Evolutionary conservation across 2,797 vertebrate species (phyloP), one percentile per base, ranked within the genome.

Genomic region (Yasuhikotakia modesta): DNA sequence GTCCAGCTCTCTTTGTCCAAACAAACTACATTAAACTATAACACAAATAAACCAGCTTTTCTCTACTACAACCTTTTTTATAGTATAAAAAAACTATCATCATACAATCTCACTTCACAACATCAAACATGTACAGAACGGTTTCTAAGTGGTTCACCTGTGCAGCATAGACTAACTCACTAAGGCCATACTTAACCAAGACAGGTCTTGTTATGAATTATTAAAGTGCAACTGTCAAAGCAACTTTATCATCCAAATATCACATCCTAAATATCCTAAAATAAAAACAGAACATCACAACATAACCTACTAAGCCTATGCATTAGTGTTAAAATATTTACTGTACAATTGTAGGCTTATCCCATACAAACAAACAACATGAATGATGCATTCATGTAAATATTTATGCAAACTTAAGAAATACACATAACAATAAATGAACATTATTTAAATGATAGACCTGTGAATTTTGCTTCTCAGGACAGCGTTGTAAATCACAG

Each of bases 21-120:
- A 73, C 39, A 68, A 63, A 48, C n/a, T n/a, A n/a, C 45, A 50
- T 70, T 70, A 57, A 57, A 69, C 58, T 30, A 7, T 19, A 76
- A 55, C 32, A 66, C 24, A 67, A 65, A 27, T n/a, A n/a, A n/a
- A n/a, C n/a, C n/a, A n/a, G n/a, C n/a, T n/a, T n/a, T n/a, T n/a
- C n/a, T n/a, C n/a, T n/a, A n/a, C n/a, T n/a, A n/a, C n/a, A 35
- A 55, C 21, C 3, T 53, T n/a, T 3, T 66, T 55, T 24, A 43
- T 32, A 17, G 8, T 63, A 19, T 39, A 35, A n/a, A n/a, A n/a
- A n/a, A n/a, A n/a, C 17, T 63, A 50, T 14, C 45, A 64, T 17
- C 12, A 55, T 66, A 66, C 13, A 27, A 39, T 22, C 2, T 45
- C 8, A n/a, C 12, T 66, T 32, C 39, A 39, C 35, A 39, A 35